Evolutionary conservation across 1,140 invertebrate species (phyloP), one percentile per base, ranked within the genome.

Genomic region (Goniozus legneri): DNA sequence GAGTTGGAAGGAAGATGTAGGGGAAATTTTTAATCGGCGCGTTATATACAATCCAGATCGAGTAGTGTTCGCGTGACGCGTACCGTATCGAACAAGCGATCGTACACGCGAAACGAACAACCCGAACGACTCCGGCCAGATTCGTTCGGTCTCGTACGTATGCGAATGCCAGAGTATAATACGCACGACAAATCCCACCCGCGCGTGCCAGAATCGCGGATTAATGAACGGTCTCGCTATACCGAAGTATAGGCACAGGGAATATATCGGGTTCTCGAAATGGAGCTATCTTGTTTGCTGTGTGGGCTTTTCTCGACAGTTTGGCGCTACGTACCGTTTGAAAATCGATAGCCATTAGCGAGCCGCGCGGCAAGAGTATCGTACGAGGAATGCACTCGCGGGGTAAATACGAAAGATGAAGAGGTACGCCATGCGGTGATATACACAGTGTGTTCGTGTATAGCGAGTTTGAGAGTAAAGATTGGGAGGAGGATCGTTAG

Each of bases 131-230:
- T 6, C 24, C 4, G 24, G 4, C 4, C 24, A 27, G 10, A 27
- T 4, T 27, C 24, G 24, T 27, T 10, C 4, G 4, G 10, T 27
- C 24, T 27, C 24, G 24, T n/a, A n/a, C 24, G 24, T 27, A 10
- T 27, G 24, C 10, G 10, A 10, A 27, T 27, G 24, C 4, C 4
- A 4, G 24, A 41, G 33, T 56, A 35, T 50, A 53, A 58, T 49
- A 33, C 42, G 35, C 54, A 34, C 42, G 56, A 53, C 47, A 53
- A 58, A 57, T 57, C 45, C 46, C n/a, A n/a, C n/a, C n/a, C 33
- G 30, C n/a, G 50, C 12, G 4, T 41, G 35, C 13, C 44, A 31
- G 37, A 44, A 58, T 58, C 44, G 22, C 31, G 50, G 54, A 57
- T 58, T 58, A 58, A 58, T 52, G 24, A 56, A 35, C 50, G 54